These are phyloP conservation scores for Dendrolimus punctatus DNA, from an alignment of 1,140 invertebrate species.

Conservation along the genomic window DNA sequence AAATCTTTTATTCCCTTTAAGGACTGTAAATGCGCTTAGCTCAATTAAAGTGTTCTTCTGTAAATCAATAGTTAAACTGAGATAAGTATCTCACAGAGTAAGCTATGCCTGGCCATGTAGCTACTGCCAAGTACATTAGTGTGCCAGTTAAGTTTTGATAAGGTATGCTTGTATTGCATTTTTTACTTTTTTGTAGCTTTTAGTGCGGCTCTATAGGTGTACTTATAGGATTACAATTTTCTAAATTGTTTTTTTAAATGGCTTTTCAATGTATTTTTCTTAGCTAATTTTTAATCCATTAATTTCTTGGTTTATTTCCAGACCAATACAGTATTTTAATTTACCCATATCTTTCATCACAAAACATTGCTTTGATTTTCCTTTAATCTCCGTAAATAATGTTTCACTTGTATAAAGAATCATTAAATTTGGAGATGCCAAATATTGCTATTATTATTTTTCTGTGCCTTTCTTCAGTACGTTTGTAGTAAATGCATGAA, in stretches of 20 bases:
- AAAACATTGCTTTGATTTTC: background rate
- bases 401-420: slow-evolving; percentile 12
- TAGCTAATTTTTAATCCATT: slow-evolving; percentile 1
- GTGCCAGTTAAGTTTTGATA: slow-evolving; percentile 3
- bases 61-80: background rate
- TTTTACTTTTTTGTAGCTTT: slow-evolving; percentile 3
- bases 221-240: slow-evolving; percentile 6
- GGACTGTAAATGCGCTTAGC: slow-evolving; percentile 4
- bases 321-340: too few relatives aligned
- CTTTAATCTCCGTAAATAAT: slow-evolving; percentile 2
- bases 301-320: background rate
- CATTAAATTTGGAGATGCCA: slow-evolving; percentile 27
- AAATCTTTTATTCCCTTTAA: slow-evolving; percentile 2
- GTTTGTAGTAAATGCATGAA: slow-evolving; percentile 6
- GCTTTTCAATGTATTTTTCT: slow-evolving; percentile 8
- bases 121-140: slow-evolving; percentile 3
- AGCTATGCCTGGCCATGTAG: slow-evolving; percentile 2
- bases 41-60: slow-evolving; percentile 4
- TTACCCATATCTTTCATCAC: too few relatives aligned
- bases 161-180: background rate
- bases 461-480: slow-evolving; percentile 9
- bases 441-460: slow-evolving; percentile 21
- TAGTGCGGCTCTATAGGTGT: slow-evolving; percentile 2
- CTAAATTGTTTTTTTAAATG: slow-evolving; percentile 5
- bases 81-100: slow-evolving; percentile 4